Conservation (phyloP, 2,113 vertebrate species). For the Caretta caretta region DNA sequence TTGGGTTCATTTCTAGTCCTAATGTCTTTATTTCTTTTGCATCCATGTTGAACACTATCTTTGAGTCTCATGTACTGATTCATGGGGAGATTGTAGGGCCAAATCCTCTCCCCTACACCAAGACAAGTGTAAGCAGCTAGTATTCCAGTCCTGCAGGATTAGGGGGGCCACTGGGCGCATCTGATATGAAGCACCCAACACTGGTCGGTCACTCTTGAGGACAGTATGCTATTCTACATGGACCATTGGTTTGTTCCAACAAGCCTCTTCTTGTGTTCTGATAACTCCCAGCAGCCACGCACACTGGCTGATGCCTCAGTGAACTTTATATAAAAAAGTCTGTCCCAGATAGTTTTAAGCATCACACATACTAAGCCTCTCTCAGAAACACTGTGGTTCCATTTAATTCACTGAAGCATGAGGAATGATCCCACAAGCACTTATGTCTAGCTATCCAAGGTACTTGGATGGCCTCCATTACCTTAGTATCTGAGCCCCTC, state of each 20-base stretch:
- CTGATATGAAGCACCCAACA: not conserved
- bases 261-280: not conserved
- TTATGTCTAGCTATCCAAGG: no score
- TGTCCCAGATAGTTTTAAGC: not conserved
- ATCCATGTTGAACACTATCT: not conserved
- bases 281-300: not conserved
- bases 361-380: no score
- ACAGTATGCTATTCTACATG: not conserved
- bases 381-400: no score
- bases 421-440: no score
- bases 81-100: no score
- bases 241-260: not conserved
- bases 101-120: no score
- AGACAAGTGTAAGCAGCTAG: no score
- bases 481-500: not conserved
- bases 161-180: not conserved
- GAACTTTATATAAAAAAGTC: not conserved
- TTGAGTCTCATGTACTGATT: not conserved
- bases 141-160: no score
- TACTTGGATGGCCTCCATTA: not conserved
- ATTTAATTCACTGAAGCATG: no score
- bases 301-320: not conserved
- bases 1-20: not conserved
- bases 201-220: not conserved
- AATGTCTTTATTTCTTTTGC: not conserved